These are phyloP conservation scores for Excalfactoria chinensis DNA, from an alignment of 2,113 vertebrate species.

Conservation along the genomic window DNA sequence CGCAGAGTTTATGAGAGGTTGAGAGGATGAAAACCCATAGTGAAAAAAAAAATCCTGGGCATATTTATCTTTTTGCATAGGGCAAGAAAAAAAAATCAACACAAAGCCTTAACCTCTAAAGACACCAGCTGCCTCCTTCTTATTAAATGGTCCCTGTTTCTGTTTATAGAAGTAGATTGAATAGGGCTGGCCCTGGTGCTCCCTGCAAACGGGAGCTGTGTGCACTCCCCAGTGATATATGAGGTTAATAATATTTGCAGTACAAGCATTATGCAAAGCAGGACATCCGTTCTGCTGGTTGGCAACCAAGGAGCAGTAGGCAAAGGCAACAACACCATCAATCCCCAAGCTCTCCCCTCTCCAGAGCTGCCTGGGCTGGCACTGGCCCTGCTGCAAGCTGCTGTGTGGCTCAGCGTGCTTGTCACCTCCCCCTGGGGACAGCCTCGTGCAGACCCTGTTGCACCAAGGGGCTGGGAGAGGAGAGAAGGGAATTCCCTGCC, in stretches of 20 bases:
- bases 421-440: neutral
- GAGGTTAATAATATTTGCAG: slow-evolving; percentile 17
- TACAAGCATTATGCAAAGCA: slow-evolving; percentile 39
- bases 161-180: slow-evolving; percentile 27
- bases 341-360: neutral
- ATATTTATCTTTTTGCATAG: slow-evolving; percentile 23
- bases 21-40: slow-evolving; percentile 1
- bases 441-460: neutral
- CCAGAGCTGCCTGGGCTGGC: neutral
- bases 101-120: neutral
- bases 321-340: neutral
- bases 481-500: neutral
- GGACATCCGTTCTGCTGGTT: neutral
- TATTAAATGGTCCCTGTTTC: neutral
- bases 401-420: neutral
- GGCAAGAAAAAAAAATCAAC: neutral
- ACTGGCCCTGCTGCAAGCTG: neutral
- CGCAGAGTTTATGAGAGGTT: neutral
- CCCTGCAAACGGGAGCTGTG: neutral
- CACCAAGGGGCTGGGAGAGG: neutral
- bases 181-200: neutral
- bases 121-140: slow-evolving; percentile 23
- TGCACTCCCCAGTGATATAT: slow-evolving; percentile 1
- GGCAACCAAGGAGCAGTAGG: neutral
- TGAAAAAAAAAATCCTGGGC: neutral